These are phyloP conservation scores for Pangasius krempfi DNA, from an alignment of 2,797 vertebrate species.

Conservation along the genomic window DNA sequence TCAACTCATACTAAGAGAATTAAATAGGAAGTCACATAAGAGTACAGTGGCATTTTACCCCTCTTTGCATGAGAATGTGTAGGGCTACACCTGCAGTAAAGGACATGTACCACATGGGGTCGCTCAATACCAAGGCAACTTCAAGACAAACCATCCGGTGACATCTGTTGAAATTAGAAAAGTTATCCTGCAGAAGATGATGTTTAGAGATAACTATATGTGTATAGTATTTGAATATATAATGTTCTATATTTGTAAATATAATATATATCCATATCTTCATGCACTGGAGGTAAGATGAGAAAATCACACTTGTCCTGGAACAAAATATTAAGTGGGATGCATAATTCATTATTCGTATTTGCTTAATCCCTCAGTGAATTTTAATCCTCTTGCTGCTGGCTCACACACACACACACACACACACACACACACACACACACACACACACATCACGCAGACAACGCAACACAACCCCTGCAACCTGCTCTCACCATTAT, in stretches of 20 bases:
- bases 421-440: no score
- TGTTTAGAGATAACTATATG: not conserved
- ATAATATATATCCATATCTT: not conserved
- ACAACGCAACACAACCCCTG: constrained; percentile 29
- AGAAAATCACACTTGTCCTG: not conserved
- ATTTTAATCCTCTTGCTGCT: not conserved
- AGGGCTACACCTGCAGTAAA: constrained; percentile 26
- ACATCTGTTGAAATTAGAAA: not conserved
- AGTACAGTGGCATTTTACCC: not conserved
- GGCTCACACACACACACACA: not conserved
- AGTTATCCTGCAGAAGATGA: not conserved
- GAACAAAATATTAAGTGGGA: not conserved
- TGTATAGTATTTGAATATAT: not conserved
- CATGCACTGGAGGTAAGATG: not conserved
- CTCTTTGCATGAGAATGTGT: not conserved
- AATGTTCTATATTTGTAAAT: not conserved
- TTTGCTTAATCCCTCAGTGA: not conserved
- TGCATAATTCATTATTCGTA: not conserved
- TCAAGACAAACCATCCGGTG: not conserved
- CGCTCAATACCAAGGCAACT: constrained; percentile 21
- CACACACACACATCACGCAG: constrained; percentile 29
- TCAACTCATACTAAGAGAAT: not conserved
- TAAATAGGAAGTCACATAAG: not conserved
- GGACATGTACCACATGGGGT: constrained; percentile 44
- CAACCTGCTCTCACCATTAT: constrained; percentile 37